Evolutionary conservation across 2,797 vertebrate species (phyloP).

Genomic region (Rhadinocentrus ornatus): DNA sequence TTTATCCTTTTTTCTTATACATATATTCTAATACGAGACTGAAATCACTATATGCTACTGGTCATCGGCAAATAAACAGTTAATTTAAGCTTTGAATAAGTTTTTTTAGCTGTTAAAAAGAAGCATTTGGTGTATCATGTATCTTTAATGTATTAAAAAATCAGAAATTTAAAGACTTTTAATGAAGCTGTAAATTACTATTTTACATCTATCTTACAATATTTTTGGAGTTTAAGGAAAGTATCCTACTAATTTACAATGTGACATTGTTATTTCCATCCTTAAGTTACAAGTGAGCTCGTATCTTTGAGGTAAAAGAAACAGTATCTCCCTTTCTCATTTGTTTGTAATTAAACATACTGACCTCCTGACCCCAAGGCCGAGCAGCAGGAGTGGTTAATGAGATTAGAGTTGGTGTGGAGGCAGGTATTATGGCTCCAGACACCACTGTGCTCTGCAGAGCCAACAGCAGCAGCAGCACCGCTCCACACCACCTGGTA

Average conservation of each 20-base stretch:
- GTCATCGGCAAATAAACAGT: background rate
- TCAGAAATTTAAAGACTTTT: no score
- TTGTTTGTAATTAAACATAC: conserved; percentile 48
- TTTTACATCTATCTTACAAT: no score
- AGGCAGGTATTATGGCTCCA: conserved; percentile 80
- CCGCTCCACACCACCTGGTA: conserved; percentile 75
- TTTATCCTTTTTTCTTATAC: no score
- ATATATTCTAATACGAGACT: background rate
- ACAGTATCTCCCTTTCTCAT: conserved; percentile 26
- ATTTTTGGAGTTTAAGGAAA: background rate
- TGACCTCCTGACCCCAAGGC: conserved; percentile 63
- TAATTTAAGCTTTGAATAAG: background rate
- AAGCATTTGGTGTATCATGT: background rate
- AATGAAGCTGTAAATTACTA: background rate
- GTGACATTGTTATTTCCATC: background rate
- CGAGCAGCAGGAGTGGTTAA: conserved; percentile 65
- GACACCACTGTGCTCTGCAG: conserved; percentile 75
- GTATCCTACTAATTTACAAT: background rate
- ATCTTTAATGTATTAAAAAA: no score
- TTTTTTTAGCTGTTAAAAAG: background rate
- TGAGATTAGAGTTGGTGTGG: conserved; percentile 75
- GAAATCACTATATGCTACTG: background rate
- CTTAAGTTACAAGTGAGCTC: background rate
- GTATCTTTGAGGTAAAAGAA: conserved; percentile 3
- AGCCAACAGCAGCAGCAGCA: conserved; percentile 55